Conservation (phyloP, 2,113 vertebrate genomes). For the Eublepharis macularius region DNA sequence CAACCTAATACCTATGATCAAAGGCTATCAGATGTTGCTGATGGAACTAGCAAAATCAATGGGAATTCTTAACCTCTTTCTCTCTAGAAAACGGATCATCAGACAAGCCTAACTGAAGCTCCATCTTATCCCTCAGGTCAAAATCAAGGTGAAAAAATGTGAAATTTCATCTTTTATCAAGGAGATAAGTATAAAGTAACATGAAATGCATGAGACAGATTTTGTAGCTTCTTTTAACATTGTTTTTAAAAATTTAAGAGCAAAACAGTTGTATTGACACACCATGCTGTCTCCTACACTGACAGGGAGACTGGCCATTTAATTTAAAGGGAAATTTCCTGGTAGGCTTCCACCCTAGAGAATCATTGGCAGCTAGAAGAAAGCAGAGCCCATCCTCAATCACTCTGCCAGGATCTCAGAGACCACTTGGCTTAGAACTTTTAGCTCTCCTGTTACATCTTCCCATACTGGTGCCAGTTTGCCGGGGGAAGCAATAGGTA, state of each 20-base stretch:
- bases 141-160: not conserved
- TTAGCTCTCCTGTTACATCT: too few species aligned
- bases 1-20: conserved; percentile 8
- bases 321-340: too few species aligned
- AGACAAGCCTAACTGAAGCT: not conserved
- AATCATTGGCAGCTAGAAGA: too few species aligned
- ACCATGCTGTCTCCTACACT: too few species aligned
- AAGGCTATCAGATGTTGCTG: conserved; percentile 15
- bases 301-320: too few species aligned
- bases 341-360: too few species aligned
- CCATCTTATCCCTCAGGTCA: not conserved
- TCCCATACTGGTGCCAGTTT: too few species aligned
- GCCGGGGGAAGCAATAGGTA: too few species aligned
- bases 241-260: not conserved
- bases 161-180: not conserved
- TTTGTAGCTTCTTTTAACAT: not conserved
- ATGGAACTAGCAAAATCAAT: conserved; percentile 1
- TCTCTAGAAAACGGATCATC: not conserved
- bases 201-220: not conserved
- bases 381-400: too few species aligned
- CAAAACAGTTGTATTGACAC: too few species aligned
- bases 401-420: too few species aligned
- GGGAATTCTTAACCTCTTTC: conserved; percentile 2
- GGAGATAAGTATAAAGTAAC: not conserved
- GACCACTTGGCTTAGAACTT: too few species aligned